phyloP scores from a whole-genome alignment of 1,140 invertebrate genomes.

The Antheraea mylitta region DNA sequence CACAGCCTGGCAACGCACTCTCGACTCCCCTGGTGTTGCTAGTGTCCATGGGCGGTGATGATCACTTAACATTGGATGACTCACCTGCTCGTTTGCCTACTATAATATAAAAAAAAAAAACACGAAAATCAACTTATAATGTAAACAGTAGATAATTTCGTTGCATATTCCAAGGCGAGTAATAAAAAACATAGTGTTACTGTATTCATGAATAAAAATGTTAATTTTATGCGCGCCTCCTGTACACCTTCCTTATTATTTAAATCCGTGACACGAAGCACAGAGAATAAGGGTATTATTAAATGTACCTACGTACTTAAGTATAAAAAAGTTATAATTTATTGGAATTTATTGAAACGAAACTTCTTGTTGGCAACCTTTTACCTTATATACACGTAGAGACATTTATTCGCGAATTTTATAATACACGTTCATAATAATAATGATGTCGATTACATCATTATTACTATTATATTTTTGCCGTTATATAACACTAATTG shows the following conservation, averaged over 20 bases:
- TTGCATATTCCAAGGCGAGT: background rate
- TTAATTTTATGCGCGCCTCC: background rate
- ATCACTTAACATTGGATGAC: too few species aligned
- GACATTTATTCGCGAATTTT: background rate
- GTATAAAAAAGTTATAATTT: background rate
- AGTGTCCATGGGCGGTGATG: too few species aligned
- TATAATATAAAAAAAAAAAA: too few species aligned
- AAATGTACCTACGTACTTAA: background rate
- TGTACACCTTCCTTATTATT: constrained; percentile 1
- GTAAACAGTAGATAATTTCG: background rate
- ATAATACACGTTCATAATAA: background rate
- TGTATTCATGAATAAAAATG: background rate
- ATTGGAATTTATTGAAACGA: background rate
- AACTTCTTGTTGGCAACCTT: background rate
- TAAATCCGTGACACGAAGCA: background rate
- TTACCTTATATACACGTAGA: background rate
- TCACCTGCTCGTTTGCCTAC: too few species aligned
- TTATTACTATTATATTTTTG: too few species aligned
- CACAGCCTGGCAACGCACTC: too few species aligned
- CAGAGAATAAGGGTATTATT: background rate
- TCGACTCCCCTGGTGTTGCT: too few species aligned
- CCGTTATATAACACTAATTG: too few species aligned
- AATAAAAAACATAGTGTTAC: background rate
- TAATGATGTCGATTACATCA: background rate
- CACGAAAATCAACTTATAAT: background rate